These are phyloP conservation scores for Gymnarchus niloticus DNA, from an alignment of 2,113 vertebrate genomes.

Conservation along the genomic window DNA sequence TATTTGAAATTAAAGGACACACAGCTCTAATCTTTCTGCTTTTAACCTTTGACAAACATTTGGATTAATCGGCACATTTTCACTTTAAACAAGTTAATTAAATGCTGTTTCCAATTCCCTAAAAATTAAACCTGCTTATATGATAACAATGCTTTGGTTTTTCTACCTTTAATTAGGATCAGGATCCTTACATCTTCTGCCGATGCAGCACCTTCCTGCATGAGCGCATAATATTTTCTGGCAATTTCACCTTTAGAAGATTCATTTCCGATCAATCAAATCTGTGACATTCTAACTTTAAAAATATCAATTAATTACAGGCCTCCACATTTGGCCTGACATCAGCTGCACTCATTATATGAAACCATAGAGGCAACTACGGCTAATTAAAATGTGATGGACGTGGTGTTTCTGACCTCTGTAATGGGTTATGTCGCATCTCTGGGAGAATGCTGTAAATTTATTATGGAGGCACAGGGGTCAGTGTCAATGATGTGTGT, in stretches of 20 bases:
- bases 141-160: background rate
- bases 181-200: background rate
- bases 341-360: background rate
- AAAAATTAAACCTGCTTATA: background rate
- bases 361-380: background rate
- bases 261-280: background rate
- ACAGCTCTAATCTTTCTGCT: background rate
- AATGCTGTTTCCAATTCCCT: background rate
- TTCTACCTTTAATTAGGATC: background rate
- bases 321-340: background rate
- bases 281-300: background rate
- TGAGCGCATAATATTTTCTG: background rate
- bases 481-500: conserved; percentile 3
- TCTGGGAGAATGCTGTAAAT: background rate
- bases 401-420: background rate
- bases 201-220: background rate
- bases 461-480: background rate
- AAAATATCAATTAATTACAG: conserved; percentile 4
- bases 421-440: background rate
- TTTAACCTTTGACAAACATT: conserved; percentile 1
- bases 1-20: background rate
- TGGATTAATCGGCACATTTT: background rate
- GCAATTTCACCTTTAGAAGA: background rate
- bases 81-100: conserved; percentile 11
- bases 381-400: background rate